phyloP scores from a whole-genome alignment of 2,797 vertebrate species.

The Semaprochilodus insignis region DNA sequence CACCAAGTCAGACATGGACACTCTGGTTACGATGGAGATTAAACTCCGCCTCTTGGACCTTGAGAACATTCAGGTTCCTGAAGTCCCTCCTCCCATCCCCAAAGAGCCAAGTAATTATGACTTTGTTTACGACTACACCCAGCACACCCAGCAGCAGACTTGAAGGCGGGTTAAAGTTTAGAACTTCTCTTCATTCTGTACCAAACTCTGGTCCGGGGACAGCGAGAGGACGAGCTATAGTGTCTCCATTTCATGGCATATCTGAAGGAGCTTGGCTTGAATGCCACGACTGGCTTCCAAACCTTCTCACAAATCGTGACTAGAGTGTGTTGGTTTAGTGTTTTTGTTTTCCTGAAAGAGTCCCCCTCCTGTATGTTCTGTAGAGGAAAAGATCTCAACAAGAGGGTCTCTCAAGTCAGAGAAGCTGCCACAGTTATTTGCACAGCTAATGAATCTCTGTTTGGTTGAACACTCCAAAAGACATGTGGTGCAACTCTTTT shows the following conservation, averaged over 20 bases:
- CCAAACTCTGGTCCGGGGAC: background rate
- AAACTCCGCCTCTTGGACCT: conserved; percentile 88
- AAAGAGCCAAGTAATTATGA: conserved; percentile 91
- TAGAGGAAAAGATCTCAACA: background rate
- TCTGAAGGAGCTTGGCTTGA: background rate
- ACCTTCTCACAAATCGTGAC: conserved; percentile 32
- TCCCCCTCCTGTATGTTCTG: background rate
- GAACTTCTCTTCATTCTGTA: background rate
- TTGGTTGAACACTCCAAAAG: conserved; percentile 16
- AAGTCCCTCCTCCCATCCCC: conserved; percentile 86
- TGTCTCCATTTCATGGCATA: background rate
- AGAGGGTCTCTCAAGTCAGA: background rate
- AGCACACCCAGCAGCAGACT: conserved; percentile 80
- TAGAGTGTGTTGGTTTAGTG: conserved; percentile 14
- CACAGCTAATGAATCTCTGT: background rate
- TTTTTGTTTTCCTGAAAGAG: background rate
- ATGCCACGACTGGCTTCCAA: background rate
- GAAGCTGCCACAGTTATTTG: conserved; percentile 1
- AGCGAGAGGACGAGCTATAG: background rate
- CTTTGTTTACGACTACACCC: conserved; percentile 89
- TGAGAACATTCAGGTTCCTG: conserved; percentile 89
- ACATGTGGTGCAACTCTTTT: conserved; percentile 8
- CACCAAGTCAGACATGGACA: conserved; percentile 84
- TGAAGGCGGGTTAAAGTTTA: conserved; percentile 11
- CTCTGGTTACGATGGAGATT: conserved; percentile 89